Base-by-base conservation (phyloP, 2,888 invertebrate species). In the Cryptocheilus praepositus region DNA sequence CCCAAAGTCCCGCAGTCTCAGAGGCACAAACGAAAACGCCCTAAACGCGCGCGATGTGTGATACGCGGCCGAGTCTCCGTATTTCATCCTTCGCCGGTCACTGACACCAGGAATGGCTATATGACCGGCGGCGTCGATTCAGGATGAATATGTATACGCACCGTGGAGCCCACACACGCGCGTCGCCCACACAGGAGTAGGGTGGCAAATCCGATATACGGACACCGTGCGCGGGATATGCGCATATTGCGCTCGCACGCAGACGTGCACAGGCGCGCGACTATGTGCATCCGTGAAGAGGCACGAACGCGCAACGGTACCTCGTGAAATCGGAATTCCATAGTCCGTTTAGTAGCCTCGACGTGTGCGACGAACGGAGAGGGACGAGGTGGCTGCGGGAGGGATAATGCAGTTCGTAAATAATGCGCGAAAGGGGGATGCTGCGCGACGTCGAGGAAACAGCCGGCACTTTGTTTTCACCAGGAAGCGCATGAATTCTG, bases 21-120 rank as follows among this genome's bases (percentile, higher is more conserved):
- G 7, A 1, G 36, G 8, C 11, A 36, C 36, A 11, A 36, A 36
- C 36, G 36, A 36, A 36, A 36, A 36, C 8, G 36, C 36, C 36
- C 36, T 36, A 36, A 36, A 36, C 36, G 36, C 8, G 13, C 36
- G 36, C 5, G n/a, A 3, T 5, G 13, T 11, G 36, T 1, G n/a
- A 3, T 5, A 51, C 59, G 45, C 4, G 19, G 19, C 57, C 46
- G 60, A 51, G 60, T 36, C 65, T 54, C 68, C 64, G 66, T 62
- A 64, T 72, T 77, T 70, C 68, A 74, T 74, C 77, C 77, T 77
- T 73, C 64, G 68, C 28, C 77, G 77, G 77, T 77, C 77, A 74
- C 70, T 74, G 77, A 77, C 77, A 74, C 70, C 70, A 71, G 70
- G 63, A 64, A 49, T 49, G 49, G 18, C 49, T 49, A 49, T 73